Conservation (phyloP, 1,140 invertebrate species). For the Drosophila busckii region DNA sequence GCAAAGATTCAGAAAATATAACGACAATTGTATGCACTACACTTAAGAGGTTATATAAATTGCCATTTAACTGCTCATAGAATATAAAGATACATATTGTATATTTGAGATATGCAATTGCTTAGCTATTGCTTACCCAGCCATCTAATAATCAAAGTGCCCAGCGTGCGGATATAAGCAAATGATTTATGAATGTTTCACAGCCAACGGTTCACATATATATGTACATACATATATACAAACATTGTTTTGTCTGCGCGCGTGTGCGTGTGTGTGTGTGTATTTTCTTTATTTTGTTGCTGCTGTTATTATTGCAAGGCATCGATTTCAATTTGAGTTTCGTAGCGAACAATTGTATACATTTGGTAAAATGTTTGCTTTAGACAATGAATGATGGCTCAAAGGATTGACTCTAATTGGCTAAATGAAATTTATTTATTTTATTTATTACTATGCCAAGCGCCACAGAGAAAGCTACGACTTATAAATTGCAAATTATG, state of each 20-base stretch:
- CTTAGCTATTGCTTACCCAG: too few species aligned
- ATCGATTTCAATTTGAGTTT: slow-evolving; percentile 54
- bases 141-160: slow-evolving; percentile 11
- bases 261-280: background rate
- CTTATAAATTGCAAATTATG: too few species aligned
- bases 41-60: too few species aligned
- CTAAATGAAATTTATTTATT: slow-evolving; percentile 2
- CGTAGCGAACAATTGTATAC: slow-evolving; percentile 35
- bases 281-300: background rate
- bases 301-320: slow-evolving; percentile 5
- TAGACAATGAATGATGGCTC: too few species aligned
- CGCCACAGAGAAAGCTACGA: too few species aligned
- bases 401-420: slow-evolving; percentile 14
- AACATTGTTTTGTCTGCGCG: background rate
- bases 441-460: too few species aligned
- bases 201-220: background rate
- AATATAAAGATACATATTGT: too few species aligned
- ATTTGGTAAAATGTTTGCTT: slow-evolving; percentile 29
- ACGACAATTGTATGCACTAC: too few species aligned
- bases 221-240: too few species aligned
- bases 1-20: too few species aligned
- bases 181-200: slow-evolving; percentile 62
- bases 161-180: slow-evolving; percentile 10
- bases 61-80: too few species aligned
- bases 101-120: too few species aligned